Evolutionary conservation across 2,888 invertebrate species (phyloP).

Genomic region (Hyalella azteca): DNA sequence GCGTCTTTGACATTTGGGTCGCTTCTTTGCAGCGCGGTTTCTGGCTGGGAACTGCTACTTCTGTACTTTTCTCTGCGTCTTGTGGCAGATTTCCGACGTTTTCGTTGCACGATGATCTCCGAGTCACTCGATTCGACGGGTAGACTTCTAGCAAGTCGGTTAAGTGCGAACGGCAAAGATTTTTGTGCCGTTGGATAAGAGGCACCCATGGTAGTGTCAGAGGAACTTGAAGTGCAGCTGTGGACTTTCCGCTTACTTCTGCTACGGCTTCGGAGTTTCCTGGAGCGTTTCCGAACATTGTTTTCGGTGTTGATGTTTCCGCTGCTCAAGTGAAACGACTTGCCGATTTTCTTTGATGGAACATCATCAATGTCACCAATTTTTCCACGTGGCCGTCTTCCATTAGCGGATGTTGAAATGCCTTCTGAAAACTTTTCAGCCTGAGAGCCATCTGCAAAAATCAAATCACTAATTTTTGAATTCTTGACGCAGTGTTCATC

Average conservation of each 20-base stretch:
- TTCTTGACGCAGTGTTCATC: too few relatives aligned
- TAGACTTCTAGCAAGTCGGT: not conserved
- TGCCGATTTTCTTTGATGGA: not conserved
- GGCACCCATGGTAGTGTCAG: conserved; percentile 5
- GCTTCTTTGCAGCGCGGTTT: conserved; percentile 25
- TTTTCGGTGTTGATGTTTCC: not conserved
- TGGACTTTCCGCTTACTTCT: conserved; percentile 19
- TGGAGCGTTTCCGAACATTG: not conserved
- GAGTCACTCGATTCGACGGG: conserved; percentile 27
- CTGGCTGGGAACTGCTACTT: conserved; percentile 31
- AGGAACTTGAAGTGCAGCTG: conserved; percentile 30
- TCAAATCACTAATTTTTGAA: too few relatives aligned
- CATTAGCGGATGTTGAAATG: too few relatives aligned
- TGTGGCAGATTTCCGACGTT: not conserved
- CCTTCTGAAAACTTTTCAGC: not conserved
- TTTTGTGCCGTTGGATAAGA: conserved; percentile 23
- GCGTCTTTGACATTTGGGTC: conserved; percentile 22
- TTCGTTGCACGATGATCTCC: not conserved
- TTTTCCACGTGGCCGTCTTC: not conserved
- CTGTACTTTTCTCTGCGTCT: conserved; percentile 23
- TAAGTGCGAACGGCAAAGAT: conserved; percentile 2
- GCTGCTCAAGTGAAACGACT: not conserved
- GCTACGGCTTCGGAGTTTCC: conserved; percentile 2
- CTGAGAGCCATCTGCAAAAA: not conserved
- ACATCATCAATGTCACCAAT: not conserved